Evolutionary conservation across 2,888 invertebrate genomes (phyloP).

Genomic region (Branchipolynoe longqiensis): DNA sequence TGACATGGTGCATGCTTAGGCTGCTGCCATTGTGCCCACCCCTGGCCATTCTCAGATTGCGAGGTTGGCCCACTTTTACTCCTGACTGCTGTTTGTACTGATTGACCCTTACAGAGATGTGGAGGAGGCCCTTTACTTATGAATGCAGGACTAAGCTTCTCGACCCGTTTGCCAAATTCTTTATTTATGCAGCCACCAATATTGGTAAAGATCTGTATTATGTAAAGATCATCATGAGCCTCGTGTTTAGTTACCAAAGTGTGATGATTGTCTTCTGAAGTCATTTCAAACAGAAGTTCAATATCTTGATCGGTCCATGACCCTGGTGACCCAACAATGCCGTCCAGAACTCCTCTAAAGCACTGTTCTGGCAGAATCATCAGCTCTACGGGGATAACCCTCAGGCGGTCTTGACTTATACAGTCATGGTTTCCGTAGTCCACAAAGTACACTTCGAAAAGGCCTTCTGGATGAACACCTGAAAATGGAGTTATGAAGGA

Average conservation of each 20-base stretch:
- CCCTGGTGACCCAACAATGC: background rate
- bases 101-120: too few relatives aligned
- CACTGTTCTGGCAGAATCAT: constrained; percentile 66
- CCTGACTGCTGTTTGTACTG: too few relatives aligned
- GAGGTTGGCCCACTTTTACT: background rate
- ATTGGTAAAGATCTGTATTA: constrained; percentile 70
- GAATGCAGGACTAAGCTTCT: background rate
- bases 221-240: constrained; percentile 62
- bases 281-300: background rate
- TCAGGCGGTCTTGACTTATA: constrained; percentile 65
- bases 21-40: constrained; percentile 15
- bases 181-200: constrained; percentile 72
- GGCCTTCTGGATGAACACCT: constrained; percentile 11
- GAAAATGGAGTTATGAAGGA: too few relatives aligned
- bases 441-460: constrained; percentile 78
- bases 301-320: constrained; percentile 27
- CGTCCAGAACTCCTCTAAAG: constrained; percentile 63
- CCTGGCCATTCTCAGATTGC: background rate
- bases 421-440: constrained; percentile 80
- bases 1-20: background rate
- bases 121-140: background rate
- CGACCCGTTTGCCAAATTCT: constrained; percentile 68
- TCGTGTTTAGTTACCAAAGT: background rate
- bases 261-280: constrained; percentile 20
- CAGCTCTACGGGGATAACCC: constrained; percentile 66